Evolutionary conservation across 2,113 vertebrate species (phyloP).

Genomic region (Phrynosoma blainvillii): DNA sequence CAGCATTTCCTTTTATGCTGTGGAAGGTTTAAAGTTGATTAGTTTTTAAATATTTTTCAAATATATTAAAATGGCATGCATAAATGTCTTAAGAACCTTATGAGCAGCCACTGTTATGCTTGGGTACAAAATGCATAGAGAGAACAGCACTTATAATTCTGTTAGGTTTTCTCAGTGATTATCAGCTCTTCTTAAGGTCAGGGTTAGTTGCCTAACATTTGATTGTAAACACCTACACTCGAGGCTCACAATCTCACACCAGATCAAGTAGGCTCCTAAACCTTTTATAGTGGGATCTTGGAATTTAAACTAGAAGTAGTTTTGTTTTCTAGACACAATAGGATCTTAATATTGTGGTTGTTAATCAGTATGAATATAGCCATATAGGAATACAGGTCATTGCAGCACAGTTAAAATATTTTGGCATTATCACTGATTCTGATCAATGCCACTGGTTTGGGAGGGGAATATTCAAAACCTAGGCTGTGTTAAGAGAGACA

Average conservation of each 20-base stretch:
- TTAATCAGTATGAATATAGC: background rate
- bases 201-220: background rate
- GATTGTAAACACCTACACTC: background rate
- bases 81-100: background rate
- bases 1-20: background rate
- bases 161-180: background rate
- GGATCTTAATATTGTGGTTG: too few relatives aligned
- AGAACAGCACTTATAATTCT: background rate
- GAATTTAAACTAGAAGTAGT: background rate
- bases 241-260: background rate
- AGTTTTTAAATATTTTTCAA: background rate
- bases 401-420: background rate
- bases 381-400: background rate
- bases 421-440: background rate
- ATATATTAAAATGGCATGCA: background rate
- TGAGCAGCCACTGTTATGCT: background rate
- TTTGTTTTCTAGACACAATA: background rate
- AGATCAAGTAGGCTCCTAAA: background rate
- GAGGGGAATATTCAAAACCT: background rate
- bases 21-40: background rate
- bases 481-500: background rate
- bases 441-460: background rate
- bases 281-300: background rate
- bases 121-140: background rate
- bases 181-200: background rate